phyloP scores from a whole-genome alignment of 1,140 invertebrate species.

The Diabrotica virgifera region DNA sequence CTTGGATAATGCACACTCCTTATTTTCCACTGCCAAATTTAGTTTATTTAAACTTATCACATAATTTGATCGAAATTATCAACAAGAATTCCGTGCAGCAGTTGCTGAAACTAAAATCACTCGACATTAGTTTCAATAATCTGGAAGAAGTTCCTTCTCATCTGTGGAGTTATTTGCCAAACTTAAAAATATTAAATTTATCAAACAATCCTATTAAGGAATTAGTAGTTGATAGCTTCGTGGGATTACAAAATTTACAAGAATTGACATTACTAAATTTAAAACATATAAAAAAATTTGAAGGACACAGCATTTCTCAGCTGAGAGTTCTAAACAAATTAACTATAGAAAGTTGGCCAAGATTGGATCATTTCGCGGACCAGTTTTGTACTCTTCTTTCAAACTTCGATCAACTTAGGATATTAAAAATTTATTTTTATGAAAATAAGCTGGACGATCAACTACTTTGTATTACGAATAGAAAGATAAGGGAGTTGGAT shows the following conservation, averaged over 20 bases:
- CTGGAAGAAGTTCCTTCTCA: slow-evolving; percentile 62
- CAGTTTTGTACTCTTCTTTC: slow-evolving; percentile 59
- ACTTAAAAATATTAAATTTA: slow-evolving; percentile 44
- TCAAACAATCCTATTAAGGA: slow-evolving; percentile 47
- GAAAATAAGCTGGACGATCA: slow-evolving; percentile 69
- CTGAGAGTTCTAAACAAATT: slow-evolving; percentile 60
- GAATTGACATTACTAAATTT: slow-evolving; percentile 56
- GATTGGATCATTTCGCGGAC: slow-evolving; percentile 59
- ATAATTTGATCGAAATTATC: slow-evolving; percentile 65
- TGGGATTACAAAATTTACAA: slow-evolving; percentile 55
- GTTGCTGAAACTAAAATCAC: slow-evolving; percentile 59
- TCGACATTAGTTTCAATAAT: slow-evolving; percentile 66
- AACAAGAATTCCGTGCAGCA: slow-evolving; percentile 61
- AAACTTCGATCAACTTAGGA: slow-evolving; percentile 52
- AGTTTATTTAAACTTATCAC: slow-evolving; percentile 71
- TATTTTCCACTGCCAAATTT: slow-evolving; percentile 68
- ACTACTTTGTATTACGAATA: slow-evolving; percentile 66
- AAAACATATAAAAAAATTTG: slow-evolving; percentile 60
- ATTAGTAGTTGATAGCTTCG: slow-evolving; percentile 51
- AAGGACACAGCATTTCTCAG: slow-evolving; percentile 62
- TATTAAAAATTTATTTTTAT: slow-evolving; percentile 59
- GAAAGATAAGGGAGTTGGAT: slow-evolving; percentile 74
- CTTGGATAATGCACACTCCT: slow-evolving; percentile 71
- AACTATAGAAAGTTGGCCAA: slow-evolving; percentile 63
- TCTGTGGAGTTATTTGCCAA: slow-evolving; percentile 49